Base-by-base conservation (phyloP, 2,113 vertebrate genomes). In the Drymodes brunneopygia region DNA sequence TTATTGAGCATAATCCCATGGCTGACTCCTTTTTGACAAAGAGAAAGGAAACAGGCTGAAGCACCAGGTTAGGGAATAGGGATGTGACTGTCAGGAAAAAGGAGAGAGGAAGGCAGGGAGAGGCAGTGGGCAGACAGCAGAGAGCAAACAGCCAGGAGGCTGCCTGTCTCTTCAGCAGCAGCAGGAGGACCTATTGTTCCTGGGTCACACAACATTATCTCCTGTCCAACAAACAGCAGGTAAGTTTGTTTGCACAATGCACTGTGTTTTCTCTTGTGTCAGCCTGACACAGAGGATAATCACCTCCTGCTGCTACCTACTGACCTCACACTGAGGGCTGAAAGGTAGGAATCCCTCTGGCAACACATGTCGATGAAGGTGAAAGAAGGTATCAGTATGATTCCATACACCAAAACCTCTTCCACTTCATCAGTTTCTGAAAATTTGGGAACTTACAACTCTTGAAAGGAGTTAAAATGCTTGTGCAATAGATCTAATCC, bases 201-300 rank as follows among this genome's bases (percentile, higher is more conserved):
- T 64, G 69, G 90, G 91, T 97, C 96, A 96, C 51, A 88, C 73
- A 88, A 78, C 72, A 88, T 88, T 93, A 86, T 92, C 84, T 96
- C 83, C 83, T 79, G 72, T 92, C 92, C 94, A 92, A 71, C 91
- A 94, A 96, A 92, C 91, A 97, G 96, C 94, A 96, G 94, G 91
- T 92, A 94, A 67, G 80, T 95, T 94, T 95, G 95, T 97, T 92
- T 88, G 86, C 94, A 94, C 91, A 92, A 92, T 31, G 47, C 83
- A 64, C 75, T 2, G 28, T 74, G 88, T 93, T 81, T 95, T 77
- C 96, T 86, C 95, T 81, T 58, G 88, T 94, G 88, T 94, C 86
- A 94, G 75, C 35, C 56, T 86, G 80, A 95, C 95, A 94, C 31
- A 64, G 85, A 82, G 35, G 56, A 96, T 93, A 94, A 96, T 96